Base-by-base conservation (phyloP, 2,113 vertebrate species). In the Cyanoderma ruficeps region DNA sequence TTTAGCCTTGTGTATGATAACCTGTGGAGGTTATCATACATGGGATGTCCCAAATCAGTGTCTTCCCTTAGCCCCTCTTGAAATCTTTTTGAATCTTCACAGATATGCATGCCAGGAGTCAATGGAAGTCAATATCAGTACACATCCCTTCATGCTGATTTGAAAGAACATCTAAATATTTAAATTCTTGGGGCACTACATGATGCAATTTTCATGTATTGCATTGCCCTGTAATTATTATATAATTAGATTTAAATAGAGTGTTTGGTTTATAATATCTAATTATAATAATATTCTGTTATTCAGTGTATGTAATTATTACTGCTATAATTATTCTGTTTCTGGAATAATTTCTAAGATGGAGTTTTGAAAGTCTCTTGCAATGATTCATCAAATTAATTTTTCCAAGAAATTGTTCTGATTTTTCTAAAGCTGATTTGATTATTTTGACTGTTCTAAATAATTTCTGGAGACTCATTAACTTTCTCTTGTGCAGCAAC, bases 371-470 rank as follows among this genome's bases (percentile, higher is more conserved):
- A 80, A 79, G 24, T 88, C 17, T 89, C 17, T 14, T 76, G 12
- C n/a, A 87, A 91, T 89, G 14, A 87, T 75, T 55, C 20, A 77
- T 53, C 9, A 87, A 20, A 89, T 46, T 87, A 6, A 31, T 60
- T 87, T 97, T 96, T 89, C 30, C 46, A 94, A 83, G 16, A 52
- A 2, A 15, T 5, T 37, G 13, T 77, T 95, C 93, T 81, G 19
- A 53, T 85, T 55, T 83, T 92, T 87, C 78, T 71, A 52, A 94
- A 96, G 81, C 31, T 83, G 37, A 81, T 95, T 44, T 90, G 20
- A 92, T 88, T 95, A 57, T 91, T 94, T 96, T 85, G 68, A 69
- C 35, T 44, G 10, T 4, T 88, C 94, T 86, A 67, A 12, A 74
- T 90, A 91, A 88, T 82, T 92, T 55, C 86, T 70, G 59, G 37